Evolutionary conservation across 2,113 vertebrate species (phyloP), one percentile per base, ranked within the genome.

Genomic region (Apistogramma diplotaenia): DNA sequence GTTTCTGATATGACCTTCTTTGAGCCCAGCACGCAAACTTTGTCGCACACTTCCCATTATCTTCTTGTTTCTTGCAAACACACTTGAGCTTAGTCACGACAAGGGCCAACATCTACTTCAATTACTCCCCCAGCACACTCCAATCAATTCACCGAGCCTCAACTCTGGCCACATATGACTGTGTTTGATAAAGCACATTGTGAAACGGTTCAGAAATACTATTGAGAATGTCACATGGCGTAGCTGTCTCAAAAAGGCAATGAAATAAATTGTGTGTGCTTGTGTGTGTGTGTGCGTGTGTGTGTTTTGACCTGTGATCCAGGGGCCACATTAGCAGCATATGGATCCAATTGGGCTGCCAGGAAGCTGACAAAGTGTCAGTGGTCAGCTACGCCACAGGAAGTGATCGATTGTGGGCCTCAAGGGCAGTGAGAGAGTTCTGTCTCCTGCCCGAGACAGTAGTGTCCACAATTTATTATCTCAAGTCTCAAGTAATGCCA

Each of bases 341-440:
- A 94, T 94, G 93, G 93, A 94, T 94, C 92, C 93, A 94, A 93
- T 94, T 92, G 93, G 87, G 77, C 91, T 92, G 92, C 90, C 93
- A 92, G 91, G 91, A 92, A 93, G 86, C 91, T 92, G 91, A 92
- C 91, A 93, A 87, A 94, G 92, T 94, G 93, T 91, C 90, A 91
- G 90, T 90, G 91, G 92, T 93, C 91, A 94, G 89, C 91, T 65
- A 87, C 89, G 83, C 90, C 91, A 87, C 93, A 92, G 93, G 93
- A 93, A 91, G 89, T 94, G 93, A 93, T 94, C 89, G 92, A 93
- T 94, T 93, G 90, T 89, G 76, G 79, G 90, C 93, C 93, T 93
- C 33, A 75, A 54, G 93, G 93, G 90, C 90, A 92, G 87, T 71
- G 82, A 76, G 88, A 78, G 85, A 91, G 85, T 83, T 89, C 84